These are phyloP conservation scores for Platypus cylindrus DNA, from an alignment of 2,888 invertebrate genomes.

Conservation along the genomic window DNA sequence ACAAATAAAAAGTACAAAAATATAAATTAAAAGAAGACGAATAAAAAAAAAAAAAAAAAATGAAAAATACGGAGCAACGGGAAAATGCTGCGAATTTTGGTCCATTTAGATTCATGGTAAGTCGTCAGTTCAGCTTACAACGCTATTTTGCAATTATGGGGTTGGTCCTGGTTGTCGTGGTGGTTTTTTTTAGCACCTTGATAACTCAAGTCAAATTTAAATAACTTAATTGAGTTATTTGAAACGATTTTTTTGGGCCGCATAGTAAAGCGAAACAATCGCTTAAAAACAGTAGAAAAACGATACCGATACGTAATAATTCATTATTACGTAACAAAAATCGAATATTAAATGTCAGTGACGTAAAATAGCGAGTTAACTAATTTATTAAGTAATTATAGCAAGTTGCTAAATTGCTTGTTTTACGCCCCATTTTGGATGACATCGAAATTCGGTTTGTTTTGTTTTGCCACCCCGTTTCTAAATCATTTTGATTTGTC, in stretches of 20 bases:
- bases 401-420: slow-evolving; percentile 13
- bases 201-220: no score
- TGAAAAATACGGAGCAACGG: slow-evolving; percentile 18
- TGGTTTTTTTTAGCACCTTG: no score
- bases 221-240: no score
- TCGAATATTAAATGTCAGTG: slow-evolving; percentile 1
- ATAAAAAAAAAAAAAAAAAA: slow-evolving; percentile 21
- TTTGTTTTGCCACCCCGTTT: slow-evolving; percentile 12
- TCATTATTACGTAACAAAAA: no score
- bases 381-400: slow-evolving; percentile 16
- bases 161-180: no score
- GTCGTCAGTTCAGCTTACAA: slow-evolving; percentile 26
- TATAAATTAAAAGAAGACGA: slow-evolving; percentile 25
- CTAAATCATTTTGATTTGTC: slow-evolving; percentile 16
- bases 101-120: slow-evolving; percentile 32
- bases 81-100: no score
- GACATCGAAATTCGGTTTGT: slow-evolving; percentile 14
- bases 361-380: slow-evolving; percentile 11
- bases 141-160: slow-evolving; percentile 22
- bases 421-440: slow-evolving; percentile 14
- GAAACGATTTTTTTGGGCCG: no score
- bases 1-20: slow-evolving; percentile 22
- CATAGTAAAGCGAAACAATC: no score
- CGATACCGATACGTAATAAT: no score
- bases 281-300: no score